Percentiles rank a stretch among this genome's conserved stretches.
Evolutionary conservation across 2,113 vertebrate species (phyloP).

Genomic region (pig (Sus scrofa)): T2T-Sscrofa CM000823.6:12991001-12991500

Average conservation of each 20-base stretch:
- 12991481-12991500: not conserved
- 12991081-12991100: fast-evolving
- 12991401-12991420: not conserved
- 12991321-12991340: fast-evolving
- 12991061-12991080: fast-evolving
- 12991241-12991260: fast-evolving
- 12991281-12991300: fast-evolving
- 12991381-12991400: too few relatives aligned
- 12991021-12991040: not conserved
- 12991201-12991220: not conserved
- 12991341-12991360: fast-evolving
- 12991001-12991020: not conserved
- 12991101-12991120: not conserved
- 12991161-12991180: not conserved
- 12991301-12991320: fast-evolving
- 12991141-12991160: fast-evolving
- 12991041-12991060: fast-evolving
- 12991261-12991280: not conserved
- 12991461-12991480: not conserved
- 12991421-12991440: not conserved
- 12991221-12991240: not conserved
- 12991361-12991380: too few relatives aligned
- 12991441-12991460: too few relatives aligned
- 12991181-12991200: not conserved
- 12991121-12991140: not conserved